Percentiles rank a stretch among this genome's conserved stretches.
These are phyloP conservation scores for Hydra vulgaris DNA, from an alignment of 30 jellyfish, hydroid and myxozoan species.

Conservation along the genomic window DNA sequence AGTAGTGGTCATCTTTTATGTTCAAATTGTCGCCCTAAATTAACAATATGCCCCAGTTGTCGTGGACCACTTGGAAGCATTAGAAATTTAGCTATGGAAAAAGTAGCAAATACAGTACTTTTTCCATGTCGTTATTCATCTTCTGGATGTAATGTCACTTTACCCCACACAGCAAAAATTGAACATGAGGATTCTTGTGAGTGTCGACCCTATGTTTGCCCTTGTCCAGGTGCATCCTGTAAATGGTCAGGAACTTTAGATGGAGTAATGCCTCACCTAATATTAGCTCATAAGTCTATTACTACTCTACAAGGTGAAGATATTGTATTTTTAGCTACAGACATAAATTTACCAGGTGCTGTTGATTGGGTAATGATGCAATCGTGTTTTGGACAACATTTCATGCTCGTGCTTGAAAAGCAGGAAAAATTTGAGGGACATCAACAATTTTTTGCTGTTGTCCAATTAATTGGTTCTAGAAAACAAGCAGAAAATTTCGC, in stretches of 20 bases:
- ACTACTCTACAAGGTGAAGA: constrained; percentile 97
- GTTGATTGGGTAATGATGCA: constrained; percentile 99
- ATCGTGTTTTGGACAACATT: constrained; percentile 96
- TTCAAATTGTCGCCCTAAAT: constrained; percentile 89
- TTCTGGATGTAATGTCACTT: constrained; percentile 77
- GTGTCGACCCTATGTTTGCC: constrained; percentile 94
- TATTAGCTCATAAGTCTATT: constrained; percentile 92
- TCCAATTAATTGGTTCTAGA: constrained; percentile 83
- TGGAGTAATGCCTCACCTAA: constrained; percentile 92
- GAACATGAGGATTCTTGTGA: constrained; percentile 95
- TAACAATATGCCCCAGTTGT: constrained; percentile 96
- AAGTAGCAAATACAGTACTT: constrained; percentile 80
- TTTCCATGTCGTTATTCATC: constrained; percentile 86
- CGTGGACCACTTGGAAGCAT: constrained; percentile 99
- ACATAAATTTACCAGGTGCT: constrained; percentile 94
- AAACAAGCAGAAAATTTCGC: constrained; percentile 98
- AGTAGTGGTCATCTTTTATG: constrained; percentile 98
- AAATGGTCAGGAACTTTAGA: constrained; percentile 96
- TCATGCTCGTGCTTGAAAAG: constrained; percentile 87
- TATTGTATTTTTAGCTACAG: constrained; percentile 92
- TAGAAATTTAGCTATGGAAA: constrained; percentile 95
- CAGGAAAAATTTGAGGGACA: constrained; percentile 96
- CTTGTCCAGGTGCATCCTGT: constrained; percentile 99
- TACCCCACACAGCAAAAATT: constrained; percentile 75
- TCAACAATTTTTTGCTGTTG: constrained; percentile 97